These are phyloP conservation scores for Homarus gammarus DNA, from an alignment of 2,888 invertebrate genomes.

Conservation along the genomic window DNA sequence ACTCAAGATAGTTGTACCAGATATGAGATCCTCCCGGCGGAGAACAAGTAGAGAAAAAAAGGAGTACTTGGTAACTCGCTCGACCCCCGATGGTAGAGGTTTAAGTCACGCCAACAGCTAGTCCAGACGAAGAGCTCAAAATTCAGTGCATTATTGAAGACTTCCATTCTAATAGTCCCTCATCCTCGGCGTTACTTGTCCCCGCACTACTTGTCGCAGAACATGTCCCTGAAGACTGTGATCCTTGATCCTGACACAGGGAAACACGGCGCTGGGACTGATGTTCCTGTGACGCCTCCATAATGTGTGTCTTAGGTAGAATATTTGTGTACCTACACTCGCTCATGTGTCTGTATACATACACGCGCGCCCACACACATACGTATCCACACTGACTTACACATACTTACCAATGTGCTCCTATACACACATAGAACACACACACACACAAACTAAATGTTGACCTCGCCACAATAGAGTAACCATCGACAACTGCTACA, in stretches of 20 bases:
- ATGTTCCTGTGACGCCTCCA: background rate
- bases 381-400: background rate
- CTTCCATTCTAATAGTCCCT: background rate
- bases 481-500: no score
- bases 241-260: background rate
- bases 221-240: background rate
- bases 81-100: slow-evolving; percentile 3
- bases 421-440: background rate
- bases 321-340: background rate
- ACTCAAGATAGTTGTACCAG: no score
- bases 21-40: no score
- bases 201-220: background rate
- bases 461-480: no score
- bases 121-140: background rate
- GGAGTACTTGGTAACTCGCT: background rate
- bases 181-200: background rate
- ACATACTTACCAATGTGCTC: background rate
- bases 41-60: no score
- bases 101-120: background rate
- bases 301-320: background rate
- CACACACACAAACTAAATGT: slow-evolving; percentile 16
- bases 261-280: background rate
- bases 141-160: background rate
- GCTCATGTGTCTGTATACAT: background rate
- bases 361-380: background rate